These are phyloP conservation scores for Pseudorhombus dupliciocellatus DNA, from an alignment of 2,113 vertebrate species.

Conservation along the genomic window DNA sequence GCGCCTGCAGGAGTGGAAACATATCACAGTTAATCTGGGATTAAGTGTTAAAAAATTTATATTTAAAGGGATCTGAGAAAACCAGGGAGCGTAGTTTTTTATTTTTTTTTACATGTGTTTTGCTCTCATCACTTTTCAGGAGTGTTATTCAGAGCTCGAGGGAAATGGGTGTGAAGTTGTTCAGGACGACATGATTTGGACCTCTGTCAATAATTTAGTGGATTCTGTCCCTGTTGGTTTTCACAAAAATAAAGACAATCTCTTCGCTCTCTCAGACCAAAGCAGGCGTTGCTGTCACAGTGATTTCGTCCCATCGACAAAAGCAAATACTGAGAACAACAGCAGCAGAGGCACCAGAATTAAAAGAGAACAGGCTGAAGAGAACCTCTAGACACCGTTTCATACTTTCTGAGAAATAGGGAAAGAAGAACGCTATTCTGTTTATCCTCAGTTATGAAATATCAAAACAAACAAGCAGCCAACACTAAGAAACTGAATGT, in stretches of 20 bases:
- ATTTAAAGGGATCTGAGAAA: neutral
- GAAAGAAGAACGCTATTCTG: neutral
- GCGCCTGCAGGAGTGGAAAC: neutral
- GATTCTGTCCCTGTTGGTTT: slow-evolving; percentile 12
- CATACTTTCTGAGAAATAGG: neutral
- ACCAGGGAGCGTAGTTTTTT: no score
- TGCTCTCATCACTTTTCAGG: neutral
- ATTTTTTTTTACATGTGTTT: neutral
- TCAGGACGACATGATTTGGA: neutral
- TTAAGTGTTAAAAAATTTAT: neutral
- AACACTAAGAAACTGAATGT: neutral
- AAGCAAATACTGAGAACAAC: neutral
- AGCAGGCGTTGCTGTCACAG: neutral
- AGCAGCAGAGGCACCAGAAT: neutral
- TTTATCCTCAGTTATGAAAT: no score
- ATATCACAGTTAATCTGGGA: neutral
- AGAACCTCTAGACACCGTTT: neutral
- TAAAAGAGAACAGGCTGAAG: neutral
- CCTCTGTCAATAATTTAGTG: neutral
- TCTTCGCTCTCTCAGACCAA: neutral
- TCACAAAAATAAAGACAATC: no score
- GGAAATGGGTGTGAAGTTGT: neutral
- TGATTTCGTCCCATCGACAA: neutral
- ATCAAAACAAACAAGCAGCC: neutral
- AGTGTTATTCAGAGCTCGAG: slow-evolving; percentile 3